Conservation (phyloP, 2,888 invertebrate species). For the Drosophila anomalipes region DNA sequence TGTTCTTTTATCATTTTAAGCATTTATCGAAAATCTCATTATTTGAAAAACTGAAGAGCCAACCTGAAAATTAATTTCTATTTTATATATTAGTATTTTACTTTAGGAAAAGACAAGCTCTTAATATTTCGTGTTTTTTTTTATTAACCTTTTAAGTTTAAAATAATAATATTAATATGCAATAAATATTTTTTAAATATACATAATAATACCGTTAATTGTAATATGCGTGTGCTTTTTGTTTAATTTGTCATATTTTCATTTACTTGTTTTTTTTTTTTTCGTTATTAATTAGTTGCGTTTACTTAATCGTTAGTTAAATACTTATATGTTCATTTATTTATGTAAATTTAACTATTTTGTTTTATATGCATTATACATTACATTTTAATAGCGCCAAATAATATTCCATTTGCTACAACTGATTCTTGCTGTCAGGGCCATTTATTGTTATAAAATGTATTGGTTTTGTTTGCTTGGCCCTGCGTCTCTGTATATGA, state of each 20-base stretch:
- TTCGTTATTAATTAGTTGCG: constrained; percentile 50
- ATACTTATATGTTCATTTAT: constrained; percentile 50
- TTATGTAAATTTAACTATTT: constrained; percentile 81
- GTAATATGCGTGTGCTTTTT: constrained; percentile 75
- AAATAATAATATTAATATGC: constrained; percentile 79
- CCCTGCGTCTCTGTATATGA: constrained; percentile 51
- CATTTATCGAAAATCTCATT: not conserved
- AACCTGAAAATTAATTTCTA: not conserved
- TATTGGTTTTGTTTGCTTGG: constrained; percentile 10
- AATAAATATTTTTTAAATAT: constrained; percentile 80
- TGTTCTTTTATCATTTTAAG: no score
- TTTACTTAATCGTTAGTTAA: constrained; percentile 50
- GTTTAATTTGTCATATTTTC: constrained; percentile 49
- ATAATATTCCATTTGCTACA: constrained; percentile 78
- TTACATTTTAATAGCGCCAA: constrained; percentile 74
- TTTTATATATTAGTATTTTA: not conserved
- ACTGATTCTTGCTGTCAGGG: constrained; percentile 46
- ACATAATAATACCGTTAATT: constrained; percentile 76
- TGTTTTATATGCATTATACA: constrained; percentile 74
- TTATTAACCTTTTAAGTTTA: constrained; percentile 83
- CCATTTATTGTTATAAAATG: constrained; percentile 43
- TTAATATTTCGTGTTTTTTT: constrained; percentile 43
- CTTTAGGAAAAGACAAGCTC: not conserved
- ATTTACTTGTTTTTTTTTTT: constrained; percentile 27
- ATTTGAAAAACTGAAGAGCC: not conserved